These are phyloP conservation scores for Nanorana parkeri DNA, from an alignment of 2,113 vertebrate genomes.

Conservation along the genomic window DNA sequence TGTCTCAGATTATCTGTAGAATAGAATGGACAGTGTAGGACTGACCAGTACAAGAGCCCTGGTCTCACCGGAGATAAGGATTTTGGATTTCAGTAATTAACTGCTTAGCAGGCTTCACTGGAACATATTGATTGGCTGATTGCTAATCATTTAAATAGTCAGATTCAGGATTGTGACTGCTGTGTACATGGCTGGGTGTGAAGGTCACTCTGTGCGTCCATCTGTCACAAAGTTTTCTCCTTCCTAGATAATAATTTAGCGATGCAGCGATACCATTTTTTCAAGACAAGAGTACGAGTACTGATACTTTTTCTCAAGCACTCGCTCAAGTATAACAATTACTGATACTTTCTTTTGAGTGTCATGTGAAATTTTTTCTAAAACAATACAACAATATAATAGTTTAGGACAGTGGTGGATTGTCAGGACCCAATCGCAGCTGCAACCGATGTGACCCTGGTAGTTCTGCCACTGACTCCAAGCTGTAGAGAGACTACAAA, in stretches of 20 bases:
- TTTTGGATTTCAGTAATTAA: slow-evolving; percentile 36
- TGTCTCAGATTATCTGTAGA: background rate
- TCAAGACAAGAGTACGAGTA: too few relatives aligned
- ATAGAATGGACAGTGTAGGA: background rate
- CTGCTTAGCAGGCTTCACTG: slow-evolving; percentile 4
- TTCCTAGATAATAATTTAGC: background rate
- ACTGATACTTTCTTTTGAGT: too few relatives aligned
- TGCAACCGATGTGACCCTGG: too few relatives aligned
- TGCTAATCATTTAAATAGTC: slow-evolving; percentile 22
- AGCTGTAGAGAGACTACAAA: too few relatives aligned
- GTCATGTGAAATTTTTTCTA: too few relatives aligned
- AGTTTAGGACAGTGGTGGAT: too few relatives aligned
- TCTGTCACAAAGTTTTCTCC: slow-evolving; percentile 5
- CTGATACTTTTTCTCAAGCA: too few relatives aligned
- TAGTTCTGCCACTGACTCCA: too few relatives aligned
- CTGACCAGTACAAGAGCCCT: background rate
- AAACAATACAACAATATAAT: too few relatives aligned
- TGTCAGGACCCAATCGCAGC: too few relatives aligned
- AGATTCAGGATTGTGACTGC: background rate
- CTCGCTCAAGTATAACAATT: too few relatives aligned
- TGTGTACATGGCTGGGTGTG: background rate
- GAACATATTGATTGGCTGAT: slow-evolving; percentile 6
- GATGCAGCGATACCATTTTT: too few relatives aligned
- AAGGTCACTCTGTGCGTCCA: slow-evolving; percentile 18
- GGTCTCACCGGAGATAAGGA: slow-evolving; percentile 19